Base-by-base conservation (phyloP, 1,140 invertebrate species). In the Magallana angulata region DNA sequence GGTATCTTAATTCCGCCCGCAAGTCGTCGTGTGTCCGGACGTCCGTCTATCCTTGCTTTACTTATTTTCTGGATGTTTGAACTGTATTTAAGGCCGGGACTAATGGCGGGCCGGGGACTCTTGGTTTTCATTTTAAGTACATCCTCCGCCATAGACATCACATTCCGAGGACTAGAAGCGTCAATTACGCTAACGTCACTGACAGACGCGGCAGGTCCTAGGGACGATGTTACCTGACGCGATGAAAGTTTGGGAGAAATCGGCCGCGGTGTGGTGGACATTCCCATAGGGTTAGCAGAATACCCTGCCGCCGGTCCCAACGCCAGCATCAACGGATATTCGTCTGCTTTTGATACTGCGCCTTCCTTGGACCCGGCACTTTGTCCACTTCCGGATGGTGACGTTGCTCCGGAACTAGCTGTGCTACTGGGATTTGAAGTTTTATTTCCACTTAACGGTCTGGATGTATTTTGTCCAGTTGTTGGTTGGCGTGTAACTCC, bases 121-220 rank as follows among this genome's bases (percentile, higher is more conserved):
- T 85, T 87, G 3, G 89, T 59, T 86, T 90, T 86, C 82, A 91
- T 87, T 84, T 91, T 90, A 24, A 91, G 87, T 18, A 91, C 91
- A 85, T 90, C 90, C 64, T 91, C 89, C 24, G 88, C 90, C 86
- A 91, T 88, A 9, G 87, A 86, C 30, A 89, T 84, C 24, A 91
- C 62, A 84, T 81, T 85, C 30, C 18, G 9, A 14, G 16, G 59
- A 16, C 60, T 16, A n/a, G 76, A 62, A n/a, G 57, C 80, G 62
- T 62, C 82, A 82, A 58, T 64, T 60, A 80, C 57, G 48, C 62
- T 82, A 71, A 64, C 56, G 71, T 88, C 68, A 84, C 62, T 82
- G 62, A 68, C 64, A 24, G 18, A 48, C 5, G 58, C 80, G 18
- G 24, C 59, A 24, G 56, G 24, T 30, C 60, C 82, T 24, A 7